Evolutionary conservation across 2,888 invertebrate genomes (phyloP), one percentile per base, ranked within the genome.

Genomic region (Phyllotreta cruciferae): DNA sequence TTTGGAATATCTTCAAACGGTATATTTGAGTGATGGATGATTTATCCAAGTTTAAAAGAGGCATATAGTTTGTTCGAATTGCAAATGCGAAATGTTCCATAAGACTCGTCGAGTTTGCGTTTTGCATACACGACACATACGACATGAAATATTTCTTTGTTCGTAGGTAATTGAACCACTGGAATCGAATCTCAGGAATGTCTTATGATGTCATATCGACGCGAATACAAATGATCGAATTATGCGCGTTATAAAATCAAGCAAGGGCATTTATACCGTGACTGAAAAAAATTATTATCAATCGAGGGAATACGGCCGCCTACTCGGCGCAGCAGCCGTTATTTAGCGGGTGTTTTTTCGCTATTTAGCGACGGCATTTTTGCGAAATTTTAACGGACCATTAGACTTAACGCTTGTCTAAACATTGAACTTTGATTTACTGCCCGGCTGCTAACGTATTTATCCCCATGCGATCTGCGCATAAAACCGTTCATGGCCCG

Each of bases 371-470:
- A 24, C 4, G 24, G 24, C 2, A 50, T 58, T 58, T 58, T 58
- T 50, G n/a, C 36, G 35, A 50, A 50, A 57, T 57, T 57, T 61
- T 61, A 42, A 62, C 57, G 62, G 65, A 44, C 45, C 65, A 62
- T 65, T 65, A 62, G 49, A 9, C 53, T 65, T 56, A 56, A 65
- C 62, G 65, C 65, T 58, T 62, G 55, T 61, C 62, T 42, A 56
- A 49, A 56, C 61, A 65, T n/a, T 53, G 10, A 13, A n/a, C 36
- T 37, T 39, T 55, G 57, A 56, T 62, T 62, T 65, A 55, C 45
- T 39, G 6, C 6, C n/a, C 24, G 35, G 24, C 34, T 56, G 36
- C 6, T 49, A 52, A 60, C 49, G 41, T 58, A 50, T 50, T 56
- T 58, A 58, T 58, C 35, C 24, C 50, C 58, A 50, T 58, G 41